Base-by-base conservation (phyloP, 2,888 invertebrate species). In the Tryphoninae sp. region DNA sequence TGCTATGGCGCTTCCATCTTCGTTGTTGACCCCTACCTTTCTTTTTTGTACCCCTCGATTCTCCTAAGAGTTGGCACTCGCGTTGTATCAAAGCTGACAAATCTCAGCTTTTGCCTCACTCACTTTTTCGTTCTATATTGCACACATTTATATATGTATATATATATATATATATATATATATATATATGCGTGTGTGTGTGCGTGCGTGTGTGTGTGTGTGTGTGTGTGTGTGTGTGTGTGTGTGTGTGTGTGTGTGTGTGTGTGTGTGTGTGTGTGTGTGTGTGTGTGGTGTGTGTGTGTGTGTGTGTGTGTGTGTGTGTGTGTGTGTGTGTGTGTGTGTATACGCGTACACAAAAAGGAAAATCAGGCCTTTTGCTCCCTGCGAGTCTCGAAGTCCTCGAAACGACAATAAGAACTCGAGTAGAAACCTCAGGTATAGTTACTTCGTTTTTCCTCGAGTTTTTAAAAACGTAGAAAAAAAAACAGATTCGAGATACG, bases 361-460 rank as follows among this genome's bases (percentile, higher is more conserved):
- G 33, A 33, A 33, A 33, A 33, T 13, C 13, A 45, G 45, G 45
- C 16, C 9, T 40, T 62, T 42, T 42, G 16, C 33, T 62, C 11
- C 11, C 45, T 4, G 45, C 45, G 40, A 51, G 40, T 42, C 55
- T 58, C 13, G 11, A n/a, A 26, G 65, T 74, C 65, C 65, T 74
- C 65, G 58, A 74, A 58, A 51, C 58, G 74, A 65, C 65, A 74
- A 74, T 74, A 45, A 64, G n/a, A 58, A 65, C 65, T 74, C 58
- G 8, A 65, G 42, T 65, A 74, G 64, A 55, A 53, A 40, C 74
- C 64, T 74, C 42, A 33, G 55, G 55, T 42, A 26, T 71, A 71
- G 45, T 71, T 58, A 42, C 51, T 49, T 55, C 55, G 23, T 74
- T 33, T 45, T 26, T 65, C 19, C n/a, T 65, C 19, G 53, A 55